Conservation (phyloP, 2,888 invertebrate species). For the Dasysyrphus tricinctus region DNA sequence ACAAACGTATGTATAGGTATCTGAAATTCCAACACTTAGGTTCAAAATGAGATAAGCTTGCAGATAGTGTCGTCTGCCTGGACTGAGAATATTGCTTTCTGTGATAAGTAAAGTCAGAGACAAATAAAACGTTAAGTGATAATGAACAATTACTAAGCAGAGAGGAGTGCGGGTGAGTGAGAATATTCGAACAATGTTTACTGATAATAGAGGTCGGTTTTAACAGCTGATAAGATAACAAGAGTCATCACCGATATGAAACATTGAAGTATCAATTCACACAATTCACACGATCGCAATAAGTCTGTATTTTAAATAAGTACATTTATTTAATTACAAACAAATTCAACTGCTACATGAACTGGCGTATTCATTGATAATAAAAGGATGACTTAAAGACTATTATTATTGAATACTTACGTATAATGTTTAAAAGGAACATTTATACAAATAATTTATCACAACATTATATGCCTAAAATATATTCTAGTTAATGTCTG, state of each 20-base stretch:
- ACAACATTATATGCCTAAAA: too few species aligned
- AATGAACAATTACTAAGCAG: slow-evolving; percentile 17
- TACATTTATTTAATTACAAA: background rate
- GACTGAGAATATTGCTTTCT: slow-evolving; percentile 37
- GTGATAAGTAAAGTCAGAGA: slow-evolving; percentile 31
- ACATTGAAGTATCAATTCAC: slow-evolving; percentile 25
- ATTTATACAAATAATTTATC: too few species aligned
- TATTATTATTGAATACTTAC: background rate
- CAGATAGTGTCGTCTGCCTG: slow-evolving; percentile 46
- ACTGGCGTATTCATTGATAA: background rate
- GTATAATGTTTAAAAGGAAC: too few species aligned
- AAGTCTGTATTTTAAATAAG: background rate
- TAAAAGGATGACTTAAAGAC: background rate
- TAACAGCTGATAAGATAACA: slow-evolving; percentile 62
- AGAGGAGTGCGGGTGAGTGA: background rate
- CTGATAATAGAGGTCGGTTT: slow-evolving; percentile 63
- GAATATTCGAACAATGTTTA: slow-evolving; percentile 28
- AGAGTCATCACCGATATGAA: slow-evolving; percentile 29
- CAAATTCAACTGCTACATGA: background rate
- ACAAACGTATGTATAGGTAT: slow-evolving; percentile 3
- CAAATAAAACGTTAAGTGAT: slow-evolving; percentile 43
- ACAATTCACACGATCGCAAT: background rate
- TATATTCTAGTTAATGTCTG: too few species aligned
- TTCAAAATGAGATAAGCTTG: slow-evolving; percentile 49
- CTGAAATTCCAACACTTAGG: slow-evolving; percentile 43